Evolutionary conservation across 2,888 invertebrate species (phyloP).

Genomic region (Nebria salina): DNA sequence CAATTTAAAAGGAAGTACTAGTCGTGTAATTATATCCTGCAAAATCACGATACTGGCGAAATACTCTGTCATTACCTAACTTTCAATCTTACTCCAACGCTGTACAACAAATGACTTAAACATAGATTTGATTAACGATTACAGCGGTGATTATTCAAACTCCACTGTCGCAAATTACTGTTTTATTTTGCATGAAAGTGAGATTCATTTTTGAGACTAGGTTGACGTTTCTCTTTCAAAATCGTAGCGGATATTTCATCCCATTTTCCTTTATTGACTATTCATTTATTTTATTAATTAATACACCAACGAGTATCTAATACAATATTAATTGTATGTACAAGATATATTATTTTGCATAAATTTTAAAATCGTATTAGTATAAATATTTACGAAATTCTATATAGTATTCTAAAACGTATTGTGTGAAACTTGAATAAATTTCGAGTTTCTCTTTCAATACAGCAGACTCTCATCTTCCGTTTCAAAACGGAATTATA

Average conservation of each 20-base stretch:
- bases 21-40: slow-evolving; percentile 14
- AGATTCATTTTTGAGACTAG: not conserved
- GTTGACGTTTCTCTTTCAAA: not conserved
- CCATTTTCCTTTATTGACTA: not conserved
- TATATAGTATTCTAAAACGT: not conserved
- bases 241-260: not conserved
- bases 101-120: not conserved
- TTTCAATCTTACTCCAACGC: slow-evolving; percentile 18
- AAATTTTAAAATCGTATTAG: not conserved
- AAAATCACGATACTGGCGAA: slow-evolving; percentile 12
- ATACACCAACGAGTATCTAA: too few relatives aligned
- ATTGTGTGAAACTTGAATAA: not conserved
- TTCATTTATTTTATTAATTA: not conserved
- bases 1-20: slow-evolving; percentile 4
- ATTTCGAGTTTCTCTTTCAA: not conserved
- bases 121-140: slow-evolving; percentile 12
- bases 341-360: too few relatives aligned
- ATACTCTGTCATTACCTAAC: slow-evolving; percentile 16
- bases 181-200: slow-evolving; percentile 9
- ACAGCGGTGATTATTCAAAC: slow-evolving; percentile 9
- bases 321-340: too few relatives aligned
- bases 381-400: not conserved
- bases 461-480: not conserved
- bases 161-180: not conserved
- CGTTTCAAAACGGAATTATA: not conserved